A percentile compares a stretch with the other conserved stretches of the same genome.
Conservation (phyloP, 2,113 vertebrate species). For the Lichenostomus cassidix region DNA sequence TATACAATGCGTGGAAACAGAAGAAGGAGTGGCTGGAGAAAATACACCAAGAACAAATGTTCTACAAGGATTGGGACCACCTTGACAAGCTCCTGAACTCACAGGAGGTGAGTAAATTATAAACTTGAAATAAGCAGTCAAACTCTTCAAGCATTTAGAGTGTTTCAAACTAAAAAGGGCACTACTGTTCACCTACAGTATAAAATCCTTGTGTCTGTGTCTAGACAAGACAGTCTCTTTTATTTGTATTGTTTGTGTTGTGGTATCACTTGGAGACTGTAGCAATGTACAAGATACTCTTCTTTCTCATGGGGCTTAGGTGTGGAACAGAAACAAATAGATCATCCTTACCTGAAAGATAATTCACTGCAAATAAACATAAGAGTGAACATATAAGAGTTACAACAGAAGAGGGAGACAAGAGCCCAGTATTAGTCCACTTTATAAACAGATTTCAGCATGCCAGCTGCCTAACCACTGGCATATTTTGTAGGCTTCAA, state of each 20-base stretch:
- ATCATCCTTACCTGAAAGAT: neutral
- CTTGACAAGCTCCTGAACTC: conserved; percentile 80
- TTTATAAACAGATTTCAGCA: neutral
- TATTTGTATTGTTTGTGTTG: neutral
- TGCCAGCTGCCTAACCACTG: neutral
- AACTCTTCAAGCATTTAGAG: neutral
- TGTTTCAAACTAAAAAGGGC: neutral
- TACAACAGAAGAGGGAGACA: conserved; percentile 26
- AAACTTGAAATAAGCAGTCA: neutral
- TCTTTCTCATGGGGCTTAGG: neutral
- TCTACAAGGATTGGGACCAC: conserved; percentile 80
- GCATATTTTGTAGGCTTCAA: neutral
- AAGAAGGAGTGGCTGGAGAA: conserved; percentile 79
- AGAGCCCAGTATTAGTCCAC: neutral
- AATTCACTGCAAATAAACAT: neutral
- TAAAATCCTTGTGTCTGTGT: neutral
- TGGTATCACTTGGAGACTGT: neutral
- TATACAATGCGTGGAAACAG: conserved; percentile 79
- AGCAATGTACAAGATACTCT: neutral
- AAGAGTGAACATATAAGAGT: neutral
- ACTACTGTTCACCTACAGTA: neutral
- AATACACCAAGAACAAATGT: conserved; percentile 78
- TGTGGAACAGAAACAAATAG: neutral
- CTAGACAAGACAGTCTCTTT: neutral
- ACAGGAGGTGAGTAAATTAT: conserved; percentile 77